Evolutionary conservation across 2,113 vertebrate species (phyloP), one percentile per base, ranked within the genome.

Genomic region (Noturus placidus): DNA sequence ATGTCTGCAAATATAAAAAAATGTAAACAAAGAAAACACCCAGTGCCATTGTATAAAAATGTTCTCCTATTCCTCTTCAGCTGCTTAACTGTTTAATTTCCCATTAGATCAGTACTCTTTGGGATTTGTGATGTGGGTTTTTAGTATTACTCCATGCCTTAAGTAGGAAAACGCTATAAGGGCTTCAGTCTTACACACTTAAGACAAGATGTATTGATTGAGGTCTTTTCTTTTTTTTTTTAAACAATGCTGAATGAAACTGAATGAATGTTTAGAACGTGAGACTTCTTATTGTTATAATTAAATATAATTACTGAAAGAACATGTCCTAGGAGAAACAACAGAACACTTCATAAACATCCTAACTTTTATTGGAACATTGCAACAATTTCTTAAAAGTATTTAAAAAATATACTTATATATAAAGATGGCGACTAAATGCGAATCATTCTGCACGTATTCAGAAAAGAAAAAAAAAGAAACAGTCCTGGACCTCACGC

Each of bases 351-450:
- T 72, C 20, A 65, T 82, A 80, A 87, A 88, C 83, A 85, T 88
- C 83, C 65, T 90, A 80, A 87, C 57, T 80, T 88, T 90, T 87
- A 88, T 85, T 90, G 87, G 59, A 90, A 86, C 56, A 80, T 78
- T 90, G 87, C 35, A 88, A 86, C 56, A 80, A 87, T 89, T 89
- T 90, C 80, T 87, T 88, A 90, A 90, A 90, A 89, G 82, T 86
- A 86, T 89, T 90, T 89, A 69, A 89, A 89, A 90, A 89, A 87
- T 90, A 90, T 90, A 85, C 72, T 89, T 67, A 83, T 63, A 82
- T 90, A 90, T 90, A 90, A 90, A 90, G 90, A 90, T 35, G 78
- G 67, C 56, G 87, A 87, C 69, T 87, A 90, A 87, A 85, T 85
- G 83, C 59, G 82, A 82, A 85, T 33, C 59, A 46, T 46, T 50